phyloP scores from a whole-genome alignment of 2,113 vertebrate species.

The Dasyornis broadbenti region DNA sequence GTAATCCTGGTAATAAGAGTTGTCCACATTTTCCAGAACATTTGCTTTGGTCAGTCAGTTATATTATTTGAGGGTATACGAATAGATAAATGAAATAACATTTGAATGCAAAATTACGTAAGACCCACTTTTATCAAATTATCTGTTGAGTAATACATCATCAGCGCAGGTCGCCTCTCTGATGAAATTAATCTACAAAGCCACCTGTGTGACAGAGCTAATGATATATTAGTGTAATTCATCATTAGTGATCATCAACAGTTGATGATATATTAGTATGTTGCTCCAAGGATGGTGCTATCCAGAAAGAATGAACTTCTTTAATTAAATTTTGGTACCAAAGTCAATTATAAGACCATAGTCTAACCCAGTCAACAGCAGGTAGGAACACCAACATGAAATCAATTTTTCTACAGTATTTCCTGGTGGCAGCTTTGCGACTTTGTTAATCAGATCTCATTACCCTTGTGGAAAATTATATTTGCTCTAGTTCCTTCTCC shows the following conservation, averaged over 20 bases:
- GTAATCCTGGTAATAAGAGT: background rate
- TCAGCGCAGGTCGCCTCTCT: constrained; percentile 37
- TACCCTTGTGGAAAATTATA: constrained; percentile 26
- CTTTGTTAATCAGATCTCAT: constrained; percentile 25
- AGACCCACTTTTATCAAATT: constrained; percentile 50
- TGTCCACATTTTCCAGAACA: background rate
- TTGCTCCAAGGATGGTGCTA: constrained; percentile 37
- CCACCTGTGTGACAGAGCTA: constrained; percentile 64
- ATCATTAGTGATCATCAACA: constrained; percentile 66
- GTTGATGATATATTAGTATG: constrained; percentile 59
- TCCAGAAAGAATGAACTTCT: constrained; percentile 43
- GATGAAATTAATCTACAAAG: constrained; percentile 70
- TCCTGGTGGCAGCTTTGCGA: background rate
- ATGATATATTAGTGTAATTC: constrained; percentile 69
- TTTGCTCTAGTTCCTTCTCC: constrained; percentile 7
- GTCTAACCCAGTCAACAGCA: constrained; percentile 6
- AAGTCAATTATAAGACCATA: background rate
- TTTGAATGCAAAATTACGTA: constrained; percentile 1
- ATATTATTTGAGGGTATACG: background rate
- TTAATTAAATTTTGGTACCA: constrained; percentile 34
- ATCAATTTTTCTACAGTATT: background rate
- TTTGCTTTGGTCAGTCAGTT: background rate
- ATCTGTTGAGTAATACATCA: constrained; percentile 46
- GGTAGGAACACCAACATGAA: background rate
- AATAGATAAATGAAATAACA: background rate